Conservation (phyloP, 2,113 vertebrate genomes). For the Guaruba guarouba region DNA sequence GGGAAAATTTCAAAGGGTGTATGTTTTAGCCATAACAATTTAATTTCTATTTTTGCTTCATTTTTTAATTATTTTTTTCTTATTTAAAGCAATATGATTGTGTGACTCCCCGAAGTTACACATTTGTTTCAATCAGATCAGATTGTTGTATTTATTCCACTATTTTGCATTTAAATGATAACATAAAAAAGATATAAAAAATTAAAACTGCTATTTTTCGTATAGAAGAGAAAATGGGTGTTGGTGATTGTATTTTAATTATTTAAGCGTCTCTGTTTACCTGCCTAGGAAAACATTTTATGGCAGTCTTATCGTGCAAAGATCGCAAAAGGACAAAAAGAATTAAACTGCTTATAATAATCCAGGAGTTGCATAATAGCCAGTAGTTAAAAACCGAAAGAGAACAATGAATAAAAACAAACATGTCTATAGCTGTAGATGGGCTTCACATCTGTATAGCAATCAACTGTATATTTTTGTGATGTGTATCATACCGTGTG, state of each 20-base stretch:
- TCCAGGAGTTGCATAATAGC: constrained; percentile 92
- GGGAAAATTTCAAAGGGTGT: constrained; percentile 75
- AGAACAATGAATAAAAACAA: constrained; percentile 75
- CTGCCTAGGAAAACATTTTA: constrained; percentile 85
- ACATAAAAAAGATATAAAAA: constrained; percentile 86
- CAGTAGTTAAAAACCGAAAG: constrained; percentile 85
- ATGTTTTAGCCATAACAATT: constrained; percentile 76
- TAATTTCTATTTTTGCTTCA: constrained; percentile 73
- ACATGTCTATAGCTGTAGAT: constrained; percentile 99
- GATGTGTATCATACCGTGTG: constrained; percentile 99
- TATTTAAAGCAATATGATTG: constrained; percentile 91
- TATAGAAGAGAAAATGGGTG: constrained; percentile 85
- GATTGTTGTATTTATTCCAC: constrained; percentile 91
- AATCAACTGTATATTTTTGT: constrained; percentile 99
- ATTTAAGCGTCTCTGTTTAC: constrained; percentile 89
- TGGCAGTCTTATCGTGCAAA: constrained; percentile 84
- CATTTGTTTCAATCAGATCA: constrained; percentile 87
- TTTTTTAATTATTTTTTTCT: constrained; percentile 77
- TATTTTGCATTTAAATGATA: constrained; percentile 90
- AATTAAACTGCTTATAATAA: constrained; percentile 85
- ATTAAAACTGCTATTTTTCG: constrained; percentile 93
- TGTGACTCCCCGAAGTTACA: constrained; percentile 84
- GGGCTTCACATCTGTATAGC: constrained; percentile 99
- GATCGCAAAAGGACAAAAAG: constrained; percentile 80
- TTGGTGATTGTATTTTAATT: constrained; percentile 91